phyloP scores from a whole-genome alignment of 2,797 vertebrate genomes.

The Spinus pinus region DNA sequence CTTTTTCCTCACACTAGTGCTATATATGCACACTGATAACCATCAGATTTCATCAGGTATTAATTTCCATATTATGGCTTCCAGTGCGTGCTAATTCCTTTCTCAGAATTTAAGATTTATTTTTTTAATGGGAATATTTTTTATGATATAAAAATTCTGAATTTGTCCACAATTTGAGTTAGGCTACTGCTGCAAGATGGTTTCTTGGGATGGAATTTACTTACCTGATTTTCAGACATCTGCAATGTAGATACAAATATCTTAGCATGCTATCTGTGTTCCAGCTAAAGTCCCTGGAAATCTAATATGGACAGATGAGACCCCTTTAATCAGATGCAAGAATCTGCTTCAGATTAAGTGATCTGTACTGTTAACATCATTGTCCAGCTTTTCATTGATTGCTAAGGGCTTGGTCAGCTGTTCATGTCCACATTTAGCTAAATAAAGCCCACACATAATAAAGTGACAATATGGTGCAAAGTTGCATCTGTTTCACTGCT shows the following conservation, averaged over 20 bases:
- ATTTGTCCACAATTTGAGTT: background rate
- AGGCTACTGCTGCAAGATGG: background rate
- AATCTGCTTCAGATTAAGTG: background rate
- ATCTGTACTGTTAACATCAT: background rate
- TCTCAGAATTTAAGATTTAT: background rate
- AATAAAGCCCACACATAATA: background rate
- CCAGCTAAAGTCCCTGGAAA: background rate
- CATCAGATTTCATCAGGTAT: background rate
- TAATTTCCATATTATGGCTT: background rate
- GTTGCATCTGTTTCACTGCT: background rate
- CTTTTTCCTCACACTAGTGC: background rate
- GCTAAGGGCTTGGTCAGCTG: background rate
- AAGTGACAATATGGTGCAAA: background rate
- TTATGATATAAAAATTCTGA: background rate
- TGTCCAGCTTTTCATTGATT: background rate
- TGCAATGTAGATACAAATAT: background rate
- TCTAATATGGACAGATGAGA: background rate
- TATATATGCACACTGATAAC: background rate
- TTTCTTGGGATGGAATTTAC: background rate
- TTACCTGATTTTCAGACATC: background rate
- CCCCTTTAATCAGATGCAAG: background rate
- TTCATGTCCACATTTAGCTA: background rate
- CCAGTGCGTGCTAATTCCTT: background rate
- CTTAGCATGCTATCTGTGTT: background rate
- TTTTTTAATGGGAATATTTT: background rate